phyloP scores from a whole-genome alignment of 2,113 vertebrate genomes.

The Nansenia antarctica region DNA sequence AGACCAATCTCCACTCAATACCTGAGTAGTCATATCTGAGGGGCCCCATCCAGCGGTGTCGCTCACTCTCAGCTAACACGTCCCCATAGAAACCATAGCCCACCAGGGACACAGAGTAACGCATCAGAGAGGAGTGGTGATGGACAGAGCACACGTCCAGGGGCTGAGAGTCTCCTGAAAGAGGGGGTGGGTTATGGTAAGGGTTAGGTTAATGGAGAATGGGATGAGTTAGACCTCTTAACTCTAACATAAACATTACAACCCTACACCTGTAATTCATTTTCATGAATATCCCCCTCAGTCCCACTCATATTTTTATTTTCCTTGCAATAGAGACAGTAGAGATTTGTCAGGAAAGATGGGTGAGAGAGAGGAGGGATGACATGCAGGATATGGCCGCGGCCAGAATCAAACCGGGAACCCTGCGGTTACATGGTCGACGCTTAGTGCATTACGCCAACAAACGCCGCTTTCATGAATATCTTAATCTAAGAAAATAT shows the following conservation, averaged over 20 bases:
- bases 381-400: no score
- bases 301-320: no score
- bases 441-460: no score
- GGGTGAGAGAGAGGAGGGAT: no score
- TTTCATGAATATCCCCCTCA: neutral
- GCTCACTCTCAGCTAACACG: constrained; percentile 79
- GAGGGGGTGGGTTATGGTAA: constrained; percentile 7
- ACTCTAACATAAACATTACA: neutral
- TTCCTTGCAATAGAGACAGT: no score
- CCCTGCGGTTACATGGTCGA: no score
- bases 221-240: neutral
- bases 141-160: constrained; percentile 83
- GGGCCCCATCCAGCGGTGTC: constrained; percentile 83
- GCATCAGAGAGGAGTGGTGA: constrained; percentile 60
- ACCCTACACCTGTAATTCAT: neutral
- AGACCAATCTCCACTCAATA: constrained; percentile 20
- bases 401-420: no score
- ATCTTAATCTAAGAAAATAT: no score
- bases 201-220: neutral
- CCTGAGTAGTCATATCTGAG: constrained; percentile 81
- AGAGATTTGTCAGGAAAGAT: no score
- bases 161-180: constrained; percentile 83
- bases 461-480: neutral
- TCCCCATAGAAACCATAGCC: constrained; percentile 86
- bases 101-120: constrained; percentile 79